Evolutionary conservation across 2,797 vertebrate genomes (phyloP).

Genomic region (Orientallactaga sibirica): DNA sequence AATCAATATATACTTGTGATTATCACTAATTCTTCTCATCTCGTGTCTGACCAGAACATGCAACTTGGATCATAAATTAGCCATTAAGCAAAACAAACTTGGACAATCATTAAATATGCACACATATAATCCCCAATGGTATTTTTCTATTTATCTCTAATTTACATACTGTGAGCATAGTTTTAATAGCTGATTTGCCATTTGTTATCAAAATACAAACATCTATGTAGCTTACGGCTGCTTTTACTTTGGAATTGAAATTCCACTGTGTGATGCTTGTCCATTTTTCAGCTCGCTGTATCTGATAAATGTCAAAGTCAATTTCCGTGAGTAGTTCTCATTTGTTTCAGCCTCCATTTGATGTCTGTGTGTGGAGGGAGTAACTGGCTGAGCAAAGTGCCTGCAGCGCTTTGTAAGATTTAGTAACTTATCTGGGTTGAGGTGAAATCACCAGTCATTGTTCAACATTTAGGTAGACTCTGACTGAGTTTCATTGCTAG

Average conservation of each 20-base stretch:
- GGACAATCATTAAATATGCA: not conserved
- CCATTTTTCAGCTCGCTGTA: not conserved
- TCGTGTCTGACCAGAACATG: fast-evolving
- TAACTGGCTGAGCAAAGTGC: constrained; percentile 25
- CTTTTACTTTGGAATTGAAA: not conserved
- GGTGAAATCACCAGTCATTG: not conserved
- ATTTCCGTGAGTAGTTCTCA: not conserved
- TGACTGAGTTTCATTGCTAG: constrained; percentile 23
- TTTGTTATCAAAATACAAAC: not conserved
- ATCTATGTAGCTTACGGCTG: not conserved
- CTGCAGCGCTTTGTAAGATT: constrained; percentile 64
- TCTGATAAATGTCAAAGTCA: constrained; percentile 37
- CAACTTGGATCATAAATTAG: not conserved
- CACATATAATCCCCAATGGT: fast-evolving
- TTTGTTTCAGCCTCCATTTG: not conserved
- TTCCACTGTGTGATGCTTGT: not conserved
- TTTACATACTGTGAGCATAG: not conserved
- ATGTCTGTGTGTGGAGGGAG: not conserved
- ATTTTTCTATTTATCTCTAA: not conserved
- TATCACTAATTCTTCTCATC: fast-evolving
- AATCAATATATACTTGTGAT: not conserved
- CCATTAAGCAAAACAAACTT: not conserved
- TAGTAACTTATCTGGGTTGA: constrained; percentile 68
- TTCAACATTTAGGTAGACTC: constrained; percentile 6
- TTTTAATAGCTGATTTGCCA: not conserved